Evolutionary conservation across 2,888 invertebrate species (phyloP), one percentile per base, ranked within the genome.

Genomic region (Acleris laterana): DNA sequence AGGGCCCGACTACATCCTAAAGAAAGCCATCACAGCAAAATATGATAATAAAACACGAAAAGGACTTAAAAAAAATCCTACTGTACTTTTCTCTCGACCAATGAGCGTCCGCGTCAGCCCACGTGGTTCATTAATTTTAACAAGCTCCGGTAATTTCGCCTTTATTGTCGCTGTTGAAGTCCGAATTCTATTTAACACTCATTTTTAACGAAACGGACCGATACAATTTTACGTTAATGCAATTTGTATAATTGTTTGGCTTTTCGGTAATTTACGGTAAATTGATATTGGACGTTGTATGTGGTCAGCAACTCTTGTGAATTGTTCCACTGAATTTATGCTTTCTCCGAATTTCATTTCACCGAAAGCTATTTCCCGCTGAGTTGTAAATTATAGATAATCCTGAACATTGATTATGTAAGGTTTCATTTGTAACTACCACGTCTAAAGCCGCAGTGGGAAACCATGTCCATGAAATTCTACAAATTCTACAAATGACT

Each of bases 41-140:
- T n/a, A n/a, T n/a, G 2, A 2, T 25, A 25, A 25, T 4, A 25
- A 32, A 9, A 32, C 32, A 5, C 5, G 32, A 1, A 48, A 17
- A 0, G 9, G 19, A 3, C 20, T 5, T 25, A n/a, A 6, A 11
- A 44, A 44, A 13, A 38, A 11, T 13, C 48, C 66, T 66, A 19
- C 66, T 61, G 66, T 25, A 16, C 0, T 13, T 57, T 17, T 51
- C n/a, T 57, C 28, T 13, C 5, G 16, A 11, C 2, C 44, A 11
- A 22, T 19, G 49, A 16, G 19, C 19, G 46, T 20, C 44, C 16
- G 32, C 62, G 65, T 70, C 68, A 68, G 80, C 80, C 72, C 74
- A 75, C 72, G 71, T 75, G 77, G 72, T 77, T 83, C 84, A 84
- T 87, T 85, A 81, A 82, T 81, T 84, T 80, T 72, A 79, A 79